Percentiles rank a stretch among this genome's conserved stretches.
These are phyloP conservation scores for Tokudaia muenninki DNA, from an alignment of 2,797 vertebrate species.

Conservation along the genomic window DNA sequence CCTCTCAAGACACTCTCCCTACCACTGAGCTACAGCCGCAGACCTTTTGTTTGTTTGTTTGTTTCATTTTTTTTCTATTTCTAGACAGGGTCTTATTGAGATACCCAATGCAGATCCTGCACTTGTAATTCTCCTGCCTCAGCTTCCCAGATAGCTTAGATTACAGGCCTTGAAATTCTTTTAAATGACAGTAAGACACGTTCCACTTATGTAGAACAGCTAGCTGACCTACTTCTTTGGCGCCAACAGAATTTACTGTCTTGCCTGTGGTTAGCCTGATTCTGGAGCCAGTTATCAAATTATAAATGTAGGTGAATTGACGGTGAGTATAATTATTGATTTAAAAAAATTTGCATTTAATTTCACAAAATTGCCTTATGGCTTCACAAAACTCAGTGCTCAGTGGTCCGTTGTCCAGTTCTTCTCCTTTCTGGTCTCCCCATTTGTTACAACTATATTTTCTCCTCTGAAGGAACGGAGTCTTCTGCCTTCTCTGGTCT, in stretches of 20 bases:
- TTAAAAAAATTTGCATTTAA: constrained; percentile 5
- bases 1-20: background rate
- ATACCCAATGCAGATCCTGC: background rate
- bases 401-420: accelerated
- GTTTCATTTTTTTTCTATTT: background rate
- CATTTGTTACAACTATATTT: background rate
- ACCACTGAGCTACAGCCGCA: background rate
- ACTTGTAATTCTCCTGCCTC: background rate
- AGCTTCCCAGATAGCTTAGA: background rate
- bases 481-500: background rate
- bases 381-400: background rate
- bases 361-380: background rate
- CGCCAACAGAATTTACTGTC: background rate
- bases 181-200: background rate
- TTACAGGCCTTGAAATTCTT: background rate
- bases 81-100: background rate
- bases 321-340: background rate
- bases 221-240: background rate
- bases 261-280: background rate
- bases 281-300: background rate
- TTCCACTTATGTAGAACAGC: background rate
- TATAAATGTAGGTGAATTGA: background rate
- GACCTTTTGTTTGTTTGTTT: background rate
- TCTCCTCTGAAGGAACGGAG: no score
- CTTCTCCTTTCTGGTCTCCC: background rate